Conservation (phyloP, 2,888 invertebrate species). For the Trimorus sp. region DNA sequence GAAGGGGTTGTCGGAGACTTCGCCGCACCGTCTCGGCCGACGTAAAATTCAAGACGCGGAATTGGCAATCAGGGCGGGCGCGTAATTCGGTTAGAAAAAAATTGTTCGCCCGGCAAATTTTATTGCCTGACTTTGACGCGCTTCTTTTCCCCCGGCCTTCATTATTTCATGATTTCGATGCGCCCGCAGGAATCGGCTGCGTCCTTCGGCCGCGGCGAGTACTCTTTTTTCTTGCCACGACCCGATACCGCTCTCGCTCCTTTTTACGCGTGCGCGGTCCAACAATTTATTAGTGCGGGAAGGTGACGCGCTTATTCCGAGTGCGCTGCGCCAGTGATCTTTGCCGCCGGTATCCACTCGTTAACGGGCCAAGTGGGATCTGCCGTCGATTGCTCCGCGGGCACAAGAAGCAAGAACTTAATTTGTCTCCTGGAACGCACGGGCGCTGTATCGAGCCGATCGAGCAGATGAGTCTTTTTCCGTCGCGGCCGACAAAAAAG, state of each 20-base stretch:
- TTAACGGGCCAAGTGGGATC: slow-evolving; percentile 71
- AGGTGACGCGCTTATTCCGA: slow-evolving; percentile 70
- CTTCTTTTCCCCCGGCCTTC: slow-evolving; percentile 44
- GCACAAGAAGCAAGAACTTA: slow-evolving; percentile 77
- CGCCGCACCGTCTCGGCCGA: slow-evolving; percentile 47
- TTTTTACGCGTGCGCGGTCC: slow-evolving; percentile 49
- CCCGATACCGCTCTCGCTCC: slow-evolving; percentile 27
- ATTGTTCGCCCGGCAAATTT: slow-evolving; percentile 80
- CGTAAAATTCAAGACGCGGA: slow-evolving; percentile 81
- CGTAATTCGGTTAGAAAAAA: slow-evolving; percentile 79
- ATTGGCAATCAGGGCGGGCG: slow-evolving; percentile 79
- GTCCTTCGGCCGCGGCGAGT: slow-evolving; percentile 42
- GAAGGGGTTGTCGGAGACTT: slow-evolving; percentile 73
- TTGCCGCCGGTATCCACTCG: slow-evolving; percentile 71
- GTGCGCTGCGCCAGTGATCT: slow-evolving; percentile 69
- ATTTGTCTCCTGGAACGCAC: slow-evolving; percentile 78
- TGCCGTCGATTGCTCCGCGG: slow-evolving; percentile 71
- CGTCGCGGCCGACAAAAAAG: too few relatives aligned
- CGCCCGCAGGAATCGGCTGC: slow-evolving; percentile 42
- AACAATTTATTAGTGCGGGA: slow-evolving; percentile 66
- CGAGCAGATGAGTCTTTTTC: slow-evolving; percentile 72
- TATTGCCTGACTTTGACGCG: slow-evolving; percentile 79
- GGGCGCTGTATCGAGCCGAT: slow-evolving; percentile 74
- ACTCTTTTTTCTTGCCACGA: slow-evolving; percentile 31
- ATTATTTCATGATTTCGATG: slow-evolving; percentile 62